Evolutionary conservation across 1,140 invertebrate genomes (phyloP).

Genomic region (Calephelis nemesis): DNA sequence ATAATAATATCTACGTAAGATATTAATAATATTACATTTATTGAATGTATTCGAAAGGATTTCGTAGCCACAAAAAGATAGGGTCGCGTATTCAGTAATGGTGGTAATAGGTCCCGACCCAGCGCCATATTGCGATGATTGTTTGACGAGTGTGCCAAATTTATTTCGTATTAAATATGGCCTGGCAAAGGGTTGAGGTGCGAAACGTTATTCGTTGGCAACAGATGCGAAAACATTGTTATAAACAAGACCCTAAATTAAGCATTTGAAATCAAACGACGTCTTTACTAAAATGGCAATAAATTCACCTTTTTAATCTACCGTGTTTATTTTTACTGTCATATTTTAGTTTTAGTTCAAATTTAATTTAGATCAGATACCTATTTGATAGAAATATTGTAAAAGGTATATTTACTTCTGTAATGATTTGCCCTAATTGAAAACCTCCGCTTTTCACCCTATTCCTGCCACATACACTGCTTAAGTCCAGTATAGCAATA

Average conservation of each 20-base stretch:
- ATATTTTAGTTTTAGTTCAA: too few relatives aligned
- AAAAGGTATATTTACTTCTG: too few relatives aligned
- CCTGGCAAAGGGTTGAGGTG: slow-evolving; percentile 60
- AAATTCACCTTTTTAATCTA: not conserved
- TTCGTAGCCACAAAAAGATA: slow-evolving; percentile 12
- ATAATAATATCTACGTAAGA: not conserved
- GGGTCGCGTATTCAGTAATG: slow-evolving; percentile 38
- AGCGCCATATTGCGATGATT: slow-evolving; percentile 70
- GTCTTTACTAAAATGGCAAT: not conserved
- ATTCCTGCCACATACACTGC: too few relatives aligned
- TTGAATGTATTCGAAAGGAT: not conserved
- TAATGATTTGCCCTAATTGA: too few relatives aligned
- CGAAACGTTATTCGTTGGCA: slow-evolving; percentile 45
- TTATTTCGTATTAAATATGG: slow-evolving; percentile 66
- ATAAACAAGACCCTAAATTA: slow-evolving; percentile 39
- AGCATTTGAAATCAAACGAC: slow-evolving; percentile 9
- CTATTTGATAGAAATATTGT: too few relatives aligned
- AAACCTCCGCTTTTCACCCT: too few relatives aligned
- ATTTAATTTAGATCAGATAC: too few relatives aligned
- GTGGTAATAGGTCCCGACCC: slow-evolving; percentile 59
- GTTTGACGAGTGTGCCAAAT: slow-evolving; percentile 60
- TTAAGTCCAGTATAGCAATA: too few relatives aligned
- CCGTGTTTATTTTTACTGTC: too few relatives aligned
- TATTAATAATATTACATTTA: not conserved
- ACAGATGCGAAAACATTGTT: slow-evolving; percentile 38